phyloP scores from a whole-genome alignment of 1,140 invertebrate species.

The Drosophila rufa region DNA sequence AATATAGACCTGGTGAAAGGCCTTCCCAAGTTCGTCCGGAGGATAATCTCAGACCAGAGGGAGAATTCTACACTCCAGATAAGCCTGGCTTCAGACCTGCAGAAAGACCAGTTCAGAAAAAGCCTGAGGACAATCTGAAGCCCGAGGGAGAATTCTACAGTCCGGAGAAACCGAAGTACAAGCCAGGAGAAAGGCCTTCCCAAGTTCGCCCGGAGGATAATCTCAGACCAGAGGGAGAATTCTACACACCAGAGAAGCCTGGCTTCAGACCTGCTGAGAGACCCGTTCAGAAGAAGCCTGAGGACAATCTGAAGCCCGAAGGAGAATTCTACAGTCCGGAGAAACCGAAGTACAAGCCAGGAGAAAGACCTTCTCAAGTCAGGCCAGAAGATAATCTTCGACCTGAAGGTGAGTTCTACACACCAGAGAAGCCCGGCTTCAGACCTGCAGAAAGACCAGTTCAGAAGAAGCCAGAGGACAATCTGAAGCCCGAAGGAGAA shows the following conservation, averaged over 20 bases:
- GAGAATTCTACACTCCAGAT: conserved; percentile 31
- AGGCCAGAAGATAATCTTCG: conserved; percentile 88
- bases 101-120: conserved; percentile 86
- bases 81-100: conserved; percentile 78
- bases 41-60: conserved; percentile 86
- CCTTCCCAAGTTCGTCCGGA: conserved; percentile 84
- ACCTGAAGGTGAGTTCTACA: conserved; percentile 77
- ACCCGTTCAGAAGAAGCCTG: conserved; percentile 62
- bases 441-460: conserved; percentile 83
- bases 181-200: conserved; percentile 85
- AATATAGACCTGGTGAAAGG: conserved; percentile 74
- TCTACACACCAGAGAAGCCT: conserved; percentile 64
- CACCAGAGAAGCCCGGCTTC: conserved; percentile 82
- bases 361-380: conserved; percentile 86
- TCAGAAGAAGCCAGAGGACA: conserved; percentile 21
- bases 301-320: conserved; percentile 88
- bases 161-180: conserved; percentile 63
- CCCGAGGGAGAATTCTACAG: conserved; percentile 87
- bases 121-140: conserved; percentile 88
- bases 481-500: too few species aligned
- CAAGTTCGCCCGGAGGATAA: conserved; percentile 86
- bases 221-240: conserved; percentile 86
- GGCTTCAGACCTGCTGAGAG: conserved; percentile 72
- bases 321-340: conserved; percentile 85
- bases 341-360: conserved; percentile 85